Percentiles rank a stretch among this genome's conserved stretches.
These are phyloP conservation scores for Onychomys leucogaster DNA, from an alignment of 2,797 vertebrate species.

Conservation along the genomic window DNA sequence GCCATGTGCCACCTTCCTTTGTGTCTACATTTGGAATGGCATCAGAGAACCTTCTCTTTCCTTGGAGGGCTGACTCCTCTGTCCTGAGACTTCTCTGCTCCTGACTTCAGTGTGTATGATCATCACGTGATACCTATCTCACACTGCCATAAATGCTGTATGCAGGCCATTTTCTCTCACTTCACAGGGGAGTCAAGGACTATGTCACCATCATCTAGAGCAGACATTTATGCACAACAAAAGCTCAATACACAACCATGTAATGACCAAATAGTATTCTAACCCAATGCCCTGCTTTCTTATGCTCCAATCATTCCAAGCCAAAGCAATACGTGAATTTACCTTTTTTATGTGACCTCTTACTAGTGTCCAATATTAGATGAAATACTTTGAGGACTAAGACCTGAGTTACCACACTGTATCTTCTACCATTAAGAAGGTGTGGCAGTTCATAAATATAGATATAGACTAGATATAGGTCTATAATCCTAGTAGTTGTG, in stretches of 20 bases:
- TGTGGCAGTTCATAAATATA: neutral
- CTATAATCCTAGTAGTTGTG: neutral
- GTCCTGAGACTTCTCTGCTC: neutral
- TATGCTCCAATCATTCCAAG: neutral
- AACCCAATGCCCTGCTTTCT: neutral
- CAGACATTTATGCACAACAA: neutral
- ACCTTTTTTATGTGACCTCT: neutral
- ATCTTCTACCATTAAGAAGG: neutral
- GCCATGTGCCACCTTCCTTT: neutral
- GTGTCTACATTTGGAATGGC: neutral
- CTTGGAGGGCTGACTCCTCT: neutral
- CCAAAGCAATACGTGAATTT: neutral
- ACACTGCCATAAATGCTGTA: neutral
- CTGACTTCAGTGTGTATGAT: no score
- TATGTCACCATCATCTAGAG: neutral
- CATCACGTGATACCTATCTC: neutral
- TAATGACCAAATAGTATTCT: neutral
- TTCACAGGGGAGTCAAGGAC: neutral
- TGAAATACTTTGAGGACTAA: neutral
- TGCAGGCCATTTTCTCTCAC: accelerated
- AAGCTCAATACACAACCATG: slow-evolving; percentile 5
- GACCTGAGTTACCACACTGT: neutral
- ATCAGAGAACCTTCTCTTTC: neutral
- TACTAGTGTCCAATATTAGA: neutral
- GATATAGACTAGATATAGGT: no score